Evolutionary conservation across 2,888 invertebrate species (phyloP).

Genomic region (Drosophila longiperda): DNA sequence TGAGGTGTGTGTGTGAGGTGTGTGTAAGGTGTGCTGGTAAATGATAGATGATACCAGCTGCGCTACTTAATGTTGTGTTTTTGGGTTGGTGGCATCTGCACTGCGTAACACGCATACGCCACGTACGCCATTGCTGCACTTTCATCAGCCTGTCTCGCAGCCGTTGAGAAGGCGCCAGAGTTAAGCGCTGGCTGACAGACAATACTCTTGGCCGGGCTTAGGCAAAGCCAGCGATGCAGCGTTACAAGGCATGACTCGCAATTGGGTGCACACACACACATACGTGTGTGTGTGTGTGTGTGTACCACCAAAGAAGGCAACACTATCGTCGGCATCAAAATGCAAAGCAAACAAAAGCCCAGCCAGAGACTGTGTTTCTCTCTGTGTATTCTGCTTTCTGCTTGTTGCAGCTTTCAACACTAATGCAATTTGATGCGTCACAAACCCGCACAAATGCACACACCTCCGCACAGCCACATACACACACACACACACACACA

Average conservation of each 20-base stretch:
- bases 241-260: constrained; percentile 51
- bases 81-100: constrained; percentile 23
- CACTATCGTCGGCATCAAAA: constrained; percentile 60
- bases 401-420: constrained; percentile 65
- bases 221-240: constrained; percentile 59
- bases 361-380: constrained; percentile 22
- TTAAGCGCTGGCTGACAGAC: constrained; percentile 33
- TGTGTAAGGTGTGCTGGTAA: constrained; percentile 32
- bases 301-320: constrained; percentile 20
- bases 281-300: constrained; percentile 1
- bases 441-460: constrained; percentile 68
- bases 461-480: not conserved
- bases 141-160: constrained; percentile 36
- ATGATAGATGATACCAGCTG: constrained; percentile 72
- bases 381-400: constrained; percentile 39
- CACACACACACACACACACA: constrained; percentile 4
- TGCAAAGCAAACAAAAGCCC: constrained; percentile 71
- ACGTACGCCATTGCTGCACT: constrained; percentile 28
- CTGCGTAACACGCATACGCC: constrained; percentile 51
- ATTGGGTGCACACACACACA: constrained; percentile 24
- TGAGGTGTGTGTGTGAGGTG: too few species aligned
- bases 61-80: constrained; percentile 10
- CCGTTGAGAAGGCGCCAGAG: constrained; percentile 12
- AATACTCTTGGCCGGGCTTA: constrained; percentile 56
- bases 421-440: constrained; percentile 78